A percentile compares a stretch with the other conserved stretches of the same genome.
phyloP scores from a whole-genome alignment of 2,888 invertebrate species.

The Drosophila quasianomalipes region DNA sequence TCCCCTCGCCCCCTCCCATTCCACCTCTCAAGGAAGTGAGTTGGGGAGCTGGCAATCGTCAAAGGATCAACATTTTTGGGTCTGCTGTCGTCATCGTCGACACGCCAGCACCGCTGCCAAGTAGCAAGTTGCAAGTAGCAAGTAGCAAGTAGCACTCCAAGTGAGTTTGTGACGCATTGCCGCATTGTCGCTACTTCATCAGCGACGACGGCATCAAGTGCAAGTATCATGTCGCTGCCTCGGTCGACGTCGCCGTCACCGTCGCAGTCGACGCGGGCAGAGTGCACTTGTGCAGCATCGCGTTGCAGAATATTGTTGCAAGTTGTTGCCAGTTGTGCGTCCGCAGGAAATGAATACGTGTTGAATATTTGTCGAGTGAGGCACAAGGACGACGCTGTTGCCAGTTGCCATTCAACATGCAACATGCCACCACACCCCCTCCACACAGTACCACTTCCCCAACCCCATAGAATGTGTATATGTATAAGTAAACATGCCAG shows the following conservation, averaged over 20 bases:
- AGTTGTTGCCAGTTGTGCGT: slow-evolving; percentile 79
- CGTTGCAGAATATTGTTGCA: slow-evolving; percentile 68
- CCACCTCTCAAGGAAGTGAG: neutral
- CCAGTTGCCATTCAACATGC: slow-evolving; percentile 36
- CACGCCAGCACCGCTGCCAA: slow-evolving; percentile 63
- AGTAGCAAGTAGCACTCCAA: slow-evolving; percentile 68
- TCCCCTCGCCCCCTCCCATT: neutral
- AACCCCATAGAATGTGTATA: neutral
- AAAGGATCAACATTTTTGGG: slow-evolving; percentile 73
- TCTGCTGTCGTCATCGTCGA: slow-evolving; percentile 36
- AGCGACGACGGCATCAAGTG: slow-evolving; percentile 76
- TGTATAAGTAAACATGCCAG: slow-evolving; percentile 45
- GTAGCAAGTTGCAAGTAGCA: slow-evolving; percentile 49
- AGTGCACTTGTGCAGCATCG: slow-evolving; percentile 71
- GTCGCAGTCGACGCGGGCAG: slow-evolving; percentile 34
- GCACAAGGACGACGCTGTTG: slow-evolving; percentile 66
- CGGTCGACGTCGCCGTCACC: slow-evolving; percentile 1
- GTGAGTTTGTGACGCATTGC: slow-evolving; percentile 80
- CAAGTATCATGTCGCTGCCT: slow-evolving; percentile 71
- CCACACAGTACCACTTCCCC: neutral
- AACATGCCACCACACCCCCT: slow-evolving; percentile 6
- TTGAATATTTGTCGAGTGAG: slow-evolving; percentile 80
- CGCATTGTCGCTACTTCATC: slow-evolving; percentile 83
- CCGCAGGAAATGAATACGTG: slow-evolving; percentile 82
- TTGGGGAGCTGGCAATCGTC: slow-evolving; percentile 64